Base-by-base conservation (phyloP, 2,888 invertebrate species). In the Cyrtodaria siliqua region DNA sequence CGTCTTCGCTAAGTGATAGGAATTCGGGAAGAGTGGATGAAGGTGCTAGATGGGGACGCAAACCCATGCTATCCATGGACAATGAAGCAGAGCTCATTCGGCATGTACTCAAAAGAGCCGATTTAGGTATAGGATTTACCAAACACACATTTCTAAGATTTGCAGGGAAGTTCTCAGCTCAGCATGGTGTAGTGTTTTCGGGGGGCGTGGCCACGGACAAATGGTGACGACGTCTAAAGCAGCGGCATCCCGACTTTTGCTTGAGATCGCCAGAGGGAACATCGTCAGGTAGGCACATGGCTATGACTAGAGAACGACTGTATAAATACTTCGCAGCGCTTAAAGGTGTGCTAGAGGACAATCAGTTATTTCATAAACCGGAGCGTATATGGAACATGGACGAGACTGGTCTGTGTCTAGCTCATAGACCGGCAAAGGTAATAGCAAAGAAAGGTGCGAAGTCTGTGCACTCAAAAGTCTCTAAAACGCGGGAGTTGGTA, bases 221-320 rank as follows among this genome's bases (percentile, higher is more conserved):
- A 49, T 62, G 49, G 61, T 76, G 71, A 66, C 33, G 67, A 2
- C 16, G 66, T 29, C 50, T 76, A 20, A 76, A 71, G 38, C 20
- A 24, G 0, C 20, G 76, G 33, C 66, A 76, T 33, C 27, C 49
- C 2, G 38, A 1, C 1, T 70, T 76, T 24, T 66, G 61, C 2
- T 40, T 76, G 18, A 20, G 70, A 23, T 47, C 61, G n/a, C 67
- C 76, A 27, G 78, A 69, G 57, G 68, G 44, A 3, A 73, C 69
- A 0, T 62, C 67, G 18, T 24, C 68, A 12, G 40, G 47, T 20
- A 42, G 72, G 0, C 68, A 72, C 18, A 38, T 38, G 26, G 72
- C 69, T 1, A 79, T 79, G 79, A 66, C 59, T 16, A 29, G 66
- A 26, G 18, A 44, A 14, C 44, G 69, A 1, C 53, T 71, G 4